Base-by-base conservation (phyloP, 1,140 invertebrate genomes). In the Coenobita brevimanus region DNA sequence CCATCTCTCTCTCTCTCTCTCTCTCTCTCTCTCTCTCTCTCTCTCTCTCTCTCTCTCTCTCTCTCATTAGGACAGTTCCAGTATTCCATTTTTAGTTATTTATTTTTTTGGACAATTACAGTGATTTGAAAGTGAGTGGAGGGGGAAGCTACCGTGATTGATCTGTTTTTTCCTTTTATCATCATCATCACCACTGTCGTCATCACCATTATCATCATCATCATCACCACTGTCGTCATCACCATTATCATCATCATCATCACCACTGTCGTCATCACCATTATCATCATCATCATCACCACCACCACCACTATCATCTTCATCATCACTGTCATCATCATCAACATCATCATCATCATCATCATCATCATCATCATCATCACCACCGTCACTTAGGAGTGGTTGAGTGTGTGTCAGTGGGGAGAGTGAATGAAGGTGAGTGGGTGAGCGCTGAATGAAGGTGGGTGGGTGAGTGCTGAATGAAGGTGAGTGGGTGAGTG, bases 281-380 rank as follows among this genome's bases (percentile, higher is more conserved):
- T 24, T 30, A 78, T 36, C 36, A 54, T 78, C 36, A 54, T 78
- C 36, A 78, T 36, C 24, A 78, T 78, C 36, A 54, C 36, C 36
- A 54, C 36, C 73, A 78, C 36, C 73, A 78, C 36, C 73, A 54
- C 36, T 30, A 54, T 36, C 73, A 78, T 36, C 73, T 50, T 78
- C 73, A 54, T 78, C 73, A 54, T 78, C 73, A 78, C 33, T 30
- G 33, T 78, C 73, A 54, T 24, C 73, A 54, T 78, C 73, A 54
- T 54, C 73, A 78, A 50, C 73, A 78, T 36, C 38, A 54, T 36
- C 73, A 78, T 36, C 73, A 78, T 36, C 73, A 54, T 78, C 8
- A 10, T 78, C 73, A 78, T 78, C 73, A 78, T 36, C 73, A 78
- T 78, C 73, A 78, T 78, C 73, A 54, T 36, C 73, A 54, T 36